Evolutionary conservation across 2,888 invertebrate genomes (phyloP).

Genomic region (Syritta pipiens): DNA sequence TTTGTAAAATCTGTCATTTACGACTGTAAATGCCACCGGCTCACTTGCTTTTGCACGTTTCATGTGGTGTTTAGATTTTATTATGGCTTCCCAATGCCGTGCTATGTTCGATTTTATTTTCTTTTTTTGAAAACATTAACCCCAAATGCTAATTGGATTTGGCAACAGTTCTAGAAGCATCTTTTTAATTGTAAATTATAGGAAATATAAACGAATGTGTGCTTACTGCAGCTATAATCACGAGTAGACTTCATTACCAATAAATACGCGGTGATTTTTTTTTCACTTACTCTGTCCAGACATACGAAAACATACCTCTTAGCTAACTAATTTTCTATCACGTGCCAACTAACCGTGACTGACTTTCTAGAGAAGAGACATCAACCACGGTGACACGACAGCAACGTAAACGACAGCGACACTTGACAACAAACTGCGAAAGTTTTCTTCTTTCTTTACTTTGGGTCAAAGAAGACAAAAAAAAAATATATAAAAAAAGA

Average conservation of each 20-base stretch:
- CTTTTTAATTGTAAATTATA: slow-evolving; percentile 56
- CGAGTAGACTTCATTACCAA: slow-evolving; percentile 48
- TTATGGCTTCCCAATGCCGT: slow-evolving; percentile 60
- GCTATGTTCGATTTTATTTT: slow-evolving; percentile 46
- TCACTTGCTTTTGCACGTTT: slow-evolving; percentile 17
- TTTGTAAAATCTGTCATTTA: slow-evolving; percentile 29
- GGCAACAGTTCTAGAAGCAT: slow-evolving; percentile 71
- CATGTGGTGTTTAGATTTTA: slow-evolving; percentile 28
- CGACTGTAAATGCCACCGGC: neutral
- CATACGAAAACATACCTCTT: neutral
- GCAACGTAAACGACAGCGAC: slow-evolving; percentile 4
- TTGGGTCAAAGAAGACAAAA: slow-evolving; percentile 34
- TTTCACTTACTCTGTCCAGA: slow-evolving; percentile 23
- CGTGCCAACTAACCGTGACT: slow-evolving; percentile 73
- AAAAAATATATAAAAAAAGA: too few species aligned
- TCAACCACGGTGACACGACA: slow-evolving; percentile 12
- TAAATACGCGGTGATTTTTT: slow-evolving; percentile 15
- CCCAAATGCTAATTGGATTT: slow-evolving; percentile 78
- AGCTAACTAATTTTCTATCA: slow-evolving; percentile 60
- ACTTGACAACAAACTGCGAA: slow-evolving; percentile 39
- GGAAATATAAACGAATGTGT: too few species aligned
- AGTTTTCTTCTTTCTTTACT: slow-evolving; percentile 36
- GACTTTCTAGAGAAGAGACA: slow-evolving; percentile 52
- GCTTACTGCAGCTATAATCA: slow-evolving; percentile 28
- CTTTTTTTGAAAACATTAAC: slow-evolving; percentile 74